Conservation (phyloP, 2,888 invertebrate genomes). For the Alitta virens region DNA sequence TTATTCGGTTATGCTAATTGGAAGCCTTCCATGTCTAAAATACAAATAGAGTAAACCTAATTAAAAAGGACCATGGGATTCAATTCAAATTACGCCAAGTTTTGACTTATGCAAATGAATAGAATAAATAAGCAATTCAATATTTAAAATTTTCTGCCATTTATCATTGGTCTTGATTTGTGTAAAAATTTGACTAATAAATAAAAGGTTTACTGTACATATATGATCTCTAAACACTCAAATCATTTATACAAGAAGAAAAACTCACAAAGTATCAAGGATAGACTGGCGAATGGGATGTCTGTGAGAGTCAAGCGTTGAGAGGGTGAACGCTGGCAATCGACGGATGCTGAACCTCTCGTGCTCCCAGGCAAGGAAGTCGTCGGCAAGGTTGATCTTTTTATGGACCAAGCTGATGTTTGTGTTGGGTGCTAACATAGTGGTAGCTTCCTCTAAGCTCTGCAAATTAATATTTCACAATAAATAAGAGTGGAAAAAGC, state of each 20-base stretch:
- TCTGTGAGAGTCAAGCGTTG: constrained; percentile 64
- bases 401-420: constrained; percentile 67
- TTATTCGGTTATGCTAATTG: too few relatives aligned
- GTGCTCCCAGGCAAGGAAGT: constrained; percentile 92
- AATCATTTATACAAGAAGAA: too few relatives aligned
- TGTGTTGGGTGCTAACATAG: constrained; percentile 49
- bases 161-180: too few relatives aligned
- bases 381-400: constrained; percentile 94
- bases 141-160: too few relatives aligned
- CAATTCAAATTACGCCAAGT: too few relatives aligned
- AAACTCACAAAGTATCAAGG: constrained; percentile 55
- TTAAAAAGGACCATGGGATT: too few relatives aligned
- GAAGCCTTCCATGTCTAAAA: too few relatives aligned
- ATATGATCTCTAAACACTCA: too few relatives aligned
- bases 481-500: background rate
- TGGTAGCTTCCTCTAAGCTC: constrained; percentile 65
- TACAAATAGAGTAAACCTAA: too few relatives aligned
- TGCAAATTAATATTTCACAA: constrained; percentile 46
- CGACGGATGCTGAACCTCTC: constrained; percentile 91
- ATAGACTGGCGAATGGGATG: constrained; percentile 53
- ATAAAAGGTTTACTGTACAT: too few relatives aligned
- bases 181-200: too few relatives aligned
- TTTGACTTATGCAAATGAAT: too few relatives aligned
- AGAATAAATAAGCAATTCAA: background rate
- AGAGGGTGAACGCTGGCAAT: constrained; percentile 87